Base-by-base conservation (phyloP, 2,113 vertebrate species). In the Apteryx owenii region DNA sequence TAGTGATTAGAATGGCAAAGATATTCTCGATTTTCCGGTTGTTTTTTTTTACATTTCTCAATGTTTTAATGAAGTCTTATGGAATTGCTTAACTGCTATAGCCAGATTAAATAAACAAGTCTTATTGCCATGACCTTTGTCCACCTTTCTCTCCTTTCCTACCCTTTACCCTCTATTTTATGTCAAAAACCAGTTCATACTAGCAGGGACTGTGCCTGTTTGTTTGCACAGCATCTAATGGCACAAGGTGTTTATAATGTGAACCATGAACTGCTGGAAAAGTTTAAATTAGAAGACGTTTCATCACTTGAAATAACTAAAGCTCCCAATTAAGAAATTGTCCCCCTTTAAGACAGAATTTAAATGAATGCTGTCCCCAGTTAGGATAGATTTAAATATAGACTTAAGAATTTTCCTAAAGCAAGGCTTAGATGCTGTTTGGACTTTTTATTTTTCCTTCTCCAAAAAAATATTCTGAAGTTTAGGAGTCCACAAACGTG, bases 281-380 rank as follows among this genome's bases (percentile, higher is more conserved):
- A 65, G 19, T 72, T 92, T 81, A 10, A 5, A 2, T 3, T 33
- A 61, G 21, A 38, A 40, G 17, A 54, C 20, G 89, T 89, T 80
- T 77, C 1, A 2, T 72, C 1, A 0, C 3, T 4, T 36, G 12
- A 82, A 71, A 46, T 46, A 50, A 5, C 10, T 40, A 26, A 64
- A 15, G 4, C 10, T 68, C 7, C 22, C 21, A 51, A 18, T 40
- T 16, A 72, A 61, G 31, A 61, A 89, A 80, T 66, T 15, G 75
- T 31, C 28, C 14, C 10, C 5, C 11, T 80, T 33, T 26, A 77
- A 44, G 81, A 42, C 9, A 46, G 14, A 60, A 65, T 54, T 82
- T 58, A 44, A 89, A 42, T 46, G 6, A 88, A 33, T 50, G 6
- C 5, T 62, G 3, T 50, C n/a, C 38, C 46, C 21, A 92, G 16